Evolutionary conservation across 2,797 vertebrate species (phyloP), one percentile per base, ranked within the genome.

Genomic region (Balearica regulorum): DNA sequence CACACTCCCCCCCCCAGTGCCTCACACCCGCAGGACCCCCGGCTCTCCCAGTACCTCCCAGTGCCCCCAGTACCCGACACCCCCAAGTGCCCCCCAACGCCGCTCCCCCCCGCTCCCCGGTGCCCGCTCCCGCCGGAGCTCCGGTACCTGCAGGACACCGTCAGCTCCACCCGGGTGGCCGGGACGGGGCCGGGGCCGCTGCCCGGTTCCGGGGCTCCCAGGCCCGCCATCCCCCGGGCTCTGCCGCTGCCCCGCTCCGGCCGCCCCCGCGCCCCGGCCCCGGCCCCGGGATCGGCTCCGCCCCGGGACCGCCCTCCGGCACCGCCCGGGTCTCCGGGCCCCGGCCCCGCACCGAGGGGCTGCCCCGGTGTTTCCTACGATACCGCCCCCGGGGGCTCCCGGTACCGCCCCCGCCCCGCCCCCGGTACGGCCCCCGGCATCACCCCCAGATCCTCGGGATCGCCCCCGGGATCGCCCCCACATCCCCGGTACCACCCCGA

Each of bases 131-230:
- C 53, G 51, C 53, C 53, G 29, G 53, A 54, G 53, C 31, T 49
- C 31, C 82, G 16, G 83, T 92, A 99, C 99, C 99, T 99, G 99
- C 99, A 99, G 60, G 99, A 99, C 88, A 99, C 99, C 53, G 99
- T 99, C 97, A 99, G 98, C 96, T 99, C 99, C 96, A 99, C 99
- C 97, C 99, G 99, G 85, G 99, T 99, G 94, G 99, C 99, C 39
- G 99, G 99, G 93, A 99, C 99, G 98, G 98, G 99, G 77, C 99
- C 98, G 97, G 98, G 99, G 46, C 48, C 48, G 80, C 98, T 99
- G 82, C 98, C 99, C 77, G 98, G 98, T 92, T 99, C 99, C 97
- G 99, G 99, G 97, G 98, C 98, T 93, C 98, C 98, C 97, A 99
- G 98, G 92, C 98, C 99, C 84, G 99, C 98, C 99, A 99, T 98